These are phyloP conservation scores for Scaptomyza pallida DNA, from an alignment of 1,140 invertebrate genomes.

Conservation along the genomic window DNA sequence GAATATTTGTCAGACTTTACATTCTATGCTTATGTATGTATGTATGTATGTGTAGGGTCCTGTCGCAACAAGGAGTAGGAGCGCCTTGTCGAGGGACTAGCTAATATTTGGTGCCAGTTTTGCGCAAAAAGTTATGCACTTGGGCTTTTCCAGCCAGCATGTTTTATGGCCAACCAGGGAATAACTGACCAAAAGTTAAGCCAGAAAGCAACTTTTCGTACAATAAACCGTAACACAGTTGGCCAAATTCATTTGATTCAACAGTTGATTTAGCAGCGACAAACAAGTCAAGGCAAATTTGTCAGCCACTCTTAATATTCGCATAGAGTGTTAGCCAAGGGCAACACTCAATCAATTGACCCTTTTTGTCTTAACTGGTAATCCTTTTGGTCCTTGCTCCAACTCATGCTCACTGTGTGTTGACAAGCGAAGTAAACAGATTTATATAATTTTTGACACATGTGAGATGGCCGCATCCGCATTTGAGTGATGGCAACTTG, in stretches of 20 bases:
- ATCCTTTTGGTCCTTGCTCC: slow-evolving; percentile 17
- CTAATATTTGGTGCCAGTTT: slow-evolving; percentile 24
- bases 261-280: too few species aligned
- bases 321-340: too few species aligned
- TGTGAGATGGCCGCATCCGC: slow-evolving; percentile 33
- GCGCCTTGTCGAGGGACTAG: not conserved
- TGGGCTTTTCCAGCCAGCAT: not conserved
- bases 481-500: slow-evolving; percentile 42
- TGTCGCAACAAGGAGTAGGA: slow-evolving; percentile 7
- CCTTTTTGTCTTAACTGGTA: not conserved
- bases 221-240: too few species aligned
- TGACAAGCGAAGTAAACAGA: slow-evolving; percentile 27
- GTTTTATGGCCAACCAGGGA: slow-evolving; percentile 54
- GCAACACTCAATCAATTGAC: not conserved
- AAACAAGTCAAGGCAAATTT: too few species aligned
- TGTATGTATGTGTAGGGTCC: slow-evolving; percentile 7
- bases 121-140: slow-evolving; percentile 49
- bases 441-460: slow-evolving; percentile 32
- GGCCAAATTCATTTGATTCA: too few species aligned
- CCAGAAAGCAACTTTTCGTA: slow-evolving; percentile 10
- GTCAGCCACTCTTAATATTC: too few species aligned
- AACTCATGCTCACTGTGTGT: not conserved
- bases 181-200: slow-evolving; percentile 20
- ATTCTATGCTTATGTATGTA: slow-evolving; percentile 7
- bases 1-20: slow-evolving; percentile 26